Conservation (phyloP, 2,888 invertebrate species). For the Allygus modestus region DNA sequence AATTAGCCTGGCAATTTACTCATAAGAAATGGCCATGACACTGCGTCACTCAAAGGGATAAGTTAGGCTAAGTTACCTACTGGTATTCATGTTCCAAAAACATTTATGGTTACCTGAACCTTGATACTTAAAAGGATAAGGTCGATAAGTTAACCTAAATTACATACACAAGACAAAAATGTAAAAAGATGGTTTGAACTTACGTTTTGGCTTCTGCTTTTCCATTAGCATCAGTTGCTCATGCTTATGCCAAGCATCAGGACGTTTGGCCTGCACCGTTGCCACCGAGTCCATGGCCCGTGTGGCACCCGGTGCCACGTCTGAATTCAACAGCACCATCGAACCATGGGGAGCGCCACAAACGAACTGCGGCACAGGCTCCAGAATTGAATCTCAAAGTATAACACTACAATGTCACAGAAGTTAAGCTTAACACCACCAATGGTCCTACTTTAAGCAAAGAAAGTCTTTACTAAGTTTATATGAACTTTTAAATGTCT, state of each 20-base stretch:
- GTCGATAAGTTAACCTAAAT: too few species aligned
- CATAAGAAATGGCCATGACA: too few species aligned
- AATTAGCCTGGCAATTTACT: too few species aligned
- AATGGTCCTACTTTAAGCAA: neutral
- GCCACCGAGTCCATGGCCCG: conserved; percentile 74
- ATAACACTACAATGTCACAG: conserved; percentile 58
- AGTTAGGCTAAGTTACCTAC: too few species aligned
- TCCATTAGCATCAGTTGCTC: conserved; percentile 86
- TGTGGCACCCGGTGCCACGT: conserved; percentile 78
- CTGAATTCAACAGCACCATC: conserved; percentile 73
- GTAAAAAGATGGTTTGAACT: conserved; percentile 65
- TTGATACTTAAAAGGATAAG: too few species aligned
- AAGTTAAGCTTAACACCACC: conserved; percentile 9
- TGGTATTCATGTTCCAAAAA: too few species aligned
- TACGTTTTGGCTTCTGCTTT: conserved; percentile 74
- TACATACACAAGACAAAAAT: too few species aligned
- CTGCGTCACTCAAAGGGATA: too few species aligned
- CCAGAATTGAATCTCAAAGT: conserved; percentile 76
- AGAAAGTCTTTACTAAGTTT: neutral
- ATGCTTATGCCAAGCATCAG: conserved; percentile 84
- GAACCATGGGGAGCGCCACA: conserved; percentile 73
- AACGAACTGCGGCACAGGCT: conserved; percentile 78
- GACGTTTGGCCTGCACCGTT: conserved; percentile 72
- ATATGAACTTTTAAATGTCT: neutral
- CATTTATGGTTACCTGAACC: too few species aligned